Conservation (phyloP, 2,113 vertebrate species). For the Hippocampus comes region DNA sequence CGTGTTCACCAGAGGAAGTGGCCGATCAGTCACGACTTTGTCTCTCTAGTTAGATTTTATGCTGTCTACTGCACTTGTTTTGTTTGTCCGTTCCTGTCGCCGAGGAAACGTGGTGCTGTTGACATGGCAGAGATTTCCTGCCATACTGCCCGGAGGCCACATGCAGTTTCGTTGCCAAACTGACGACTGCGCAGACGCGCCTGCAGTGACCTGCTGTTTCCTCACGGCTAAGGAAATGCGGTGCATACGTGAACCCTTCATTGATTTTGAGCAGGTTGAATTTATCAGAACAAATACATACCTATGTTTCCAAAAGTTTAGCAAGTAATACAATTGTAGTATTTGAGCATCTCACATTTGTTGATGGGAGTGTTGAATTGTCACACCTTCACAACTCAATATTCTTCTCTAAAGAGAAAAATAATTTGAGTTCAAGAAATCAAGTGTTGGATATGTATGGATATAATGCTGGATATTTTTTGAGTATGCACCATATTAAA, state of each 20-base stretch:
- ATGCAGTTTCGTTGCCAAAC: constrained; percentile 65
- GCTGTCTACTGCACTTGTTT: constrained; percentile 34
- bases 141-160: constrained; percentile 66
- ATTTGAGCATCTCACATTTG: neutral
- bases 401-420: no score
- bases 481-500: no score
- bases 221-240: constrained; percentile 22
- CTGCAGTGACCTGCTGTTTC: constrained; percentile 34
- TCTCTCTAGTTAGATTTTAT: constrained; percentile 27
- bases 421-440: no score
- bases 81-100: constrained; percentile 44
- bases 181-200: constrained; percentile 42
- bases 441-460: no score
- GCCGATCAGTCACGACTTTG: constrained; percentile 42
- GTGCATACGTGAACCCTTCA: neutral
- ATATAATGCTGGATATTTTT: no score
- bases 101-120: constrained; percentile 61
- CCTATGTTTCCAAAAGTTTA: neutral
- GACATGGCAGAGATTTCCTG: constrained; percentile 71
- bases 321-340: neutral
- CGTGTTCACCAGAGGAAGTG: constrained; percentile 50
- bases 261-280: neutral
- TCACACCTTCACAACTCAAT: no score
- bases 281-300: neutral
- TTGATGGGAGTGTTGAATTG: no score